phyloP scores from a whole-genome alignment of 2,113 vertebrate genomes.

The Scomber colias region DNA sequence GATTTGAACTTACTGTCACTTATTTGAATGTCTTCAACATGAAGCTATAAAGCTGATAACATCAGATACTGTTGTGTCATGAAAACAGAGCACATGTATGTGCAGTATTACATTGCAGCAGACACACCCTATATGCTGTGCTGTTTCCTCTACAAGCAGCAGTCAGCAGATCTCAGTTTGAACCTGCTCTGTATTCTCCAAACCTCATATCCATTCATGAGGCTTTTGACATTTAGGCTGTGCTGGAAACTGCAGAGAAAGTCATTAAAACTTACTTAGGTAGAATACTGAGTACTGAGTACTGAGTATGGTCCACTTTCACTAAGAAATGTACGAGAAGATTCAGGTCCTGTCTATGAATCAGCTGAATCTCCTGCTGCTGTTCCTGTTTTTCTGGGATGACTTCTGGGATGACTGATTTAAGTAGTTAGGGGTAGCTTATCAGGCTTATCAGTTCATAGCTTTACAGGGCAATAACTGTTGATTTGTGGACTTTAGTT shows the following conservation, averaged over 20 bases:
- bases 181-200: slow-evolving; percentile 4
- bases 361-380: no score
- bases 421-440: no score
- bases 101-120: slow-evolving; percentile 8
- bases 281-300: background rate
- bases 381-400: no score
- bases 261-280: background rate
- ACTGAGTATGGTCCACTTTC: background rate
- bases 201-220: slow-evolving; percentile 27
- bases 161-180: slow-evolving; percentile 31
- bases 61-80: background rate
- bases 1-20: background rate
- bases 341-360: no score
- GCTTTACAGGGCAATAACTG: no score
- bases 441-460: no score
- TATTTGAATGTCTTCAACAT: no score
- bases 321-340: no score
- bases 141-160: background rate
- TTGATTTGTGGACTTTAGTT: no score
- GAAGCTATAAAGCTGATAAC: no score
- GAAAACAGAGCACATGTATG: background rate
- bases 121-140: slow-evolving; percentile 1
- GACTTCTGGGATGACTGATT: no score
- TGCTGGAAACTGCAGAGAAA: slow-evolving; percentile 16
- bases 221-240: slow-evolving; percentile 41